Evolutionary conservation across 2,113 vertebrate genomes (phyloP), one percentile per base, ranked within the genome.

Genomic region (Brachypteracias leptosomus): DNA sequence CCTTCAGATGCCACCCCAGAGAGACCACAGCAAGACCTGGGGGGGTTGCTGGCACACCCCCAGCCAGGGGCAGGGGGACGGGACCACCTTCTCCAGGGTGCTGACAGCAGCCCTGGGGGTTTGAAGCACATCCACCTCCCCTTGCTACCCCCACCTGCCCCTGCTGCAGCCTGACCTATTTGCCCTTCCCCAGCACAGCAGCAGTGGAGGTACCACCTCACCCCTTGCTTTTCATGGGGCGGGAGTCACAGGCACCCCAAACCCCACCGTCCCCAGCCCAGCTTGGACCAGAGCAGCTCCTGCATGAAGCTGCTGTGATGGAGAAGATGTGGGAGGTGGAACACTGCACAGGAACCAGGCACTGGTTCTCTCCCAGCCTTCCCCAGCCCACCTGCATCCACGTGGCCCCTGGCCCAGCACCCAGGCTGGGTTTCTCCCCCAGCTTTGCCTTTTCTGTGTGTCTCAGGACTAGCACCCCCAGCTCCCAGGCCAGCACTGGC

Each of bases 321-420:
- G 36, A 68, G 26, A 71, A 16, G 49, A 55, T 25, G 67, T 2
- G 3, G 10, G n/a, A 51, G 40, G 58, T 3, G 5, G 35, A 35
- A 44, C 28, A 22, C 33, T 59, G 54, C 36, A 14, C 26, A 12
- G 4, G 28, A 44, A 21, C 19, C 9, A n/a, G 12, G n/a, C 31
- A 25, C 31, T n/a, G 8, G 8, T 61, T 77, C 8, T 5, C 16
- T 31, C 16, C 24, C 10, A 55, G 16, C 8, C 40, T 63, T 9
- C 58, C 35, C 31, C 24, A 44, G 38, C 8, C 16, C 58, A 21
- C 31, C 17, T 44, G 51, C 77, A 87, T 26, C 17, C 66, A 62
- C 3, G 1, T 68, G 59, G 42, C 47, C 40, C 61, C 61, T n/a
- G 24, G 16, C 10, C 29, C 2, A 3, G 21, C 0, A 1, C 17